Base-by-base conservation (phyloP, 53 echinoderm and acorn worm genomes). In the Actinopyga echinites region DNA sequence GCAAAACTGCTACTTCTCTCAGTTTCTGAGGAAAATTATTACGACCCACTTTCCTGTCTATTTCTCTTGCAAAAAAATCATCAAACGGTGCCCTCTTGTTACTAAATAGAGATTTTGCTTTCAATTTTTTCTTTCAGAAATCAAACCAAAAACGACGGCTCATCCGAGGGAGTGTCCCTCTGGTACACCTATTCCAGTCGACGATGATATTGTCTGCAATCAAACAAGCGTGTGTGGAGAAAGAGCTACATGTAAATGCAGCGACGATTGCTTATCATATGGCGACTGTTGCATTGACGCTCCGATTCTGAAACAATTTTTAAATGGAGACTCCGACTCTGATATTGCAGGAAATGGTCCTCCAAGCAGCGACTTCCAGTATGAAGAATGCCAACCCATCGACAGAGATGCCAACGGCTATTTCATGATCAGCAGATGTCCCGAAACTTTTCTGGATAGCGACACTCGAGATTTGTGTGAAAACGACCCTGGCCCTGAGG, bases 381-480 rank as follows among this genome's bases (percentile, higher is more conserved):
- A 22, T 25, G 52, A 29, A 25, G 55, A 29, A 20, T 61, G 81
- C 37, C 61, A 62, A 8, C 34, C 81, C 35, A 37, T 1, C 12
- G 40, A 19, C 40, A 15, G 8, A 13, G 21, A 55, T 2, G 8
- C 31, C 9, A 77, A 32, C 56, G 77, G 77, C n/a, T 73, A 80
- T 34, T 62, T 82, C n/a, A 42, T 87, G 26, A 73, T 87, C 37
- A 71, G 81, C 2, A 57, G 43, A n/a, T 87, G 87, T 49, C 82
- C 87, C 13, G 80, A 36, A 4, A 4, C 33, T 43, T 80, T 81
- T 30, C 43, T 24, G 21, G 45, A 57, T 17, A 38, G 22, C n/a
- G 9, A 7, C 30, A 10, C 38, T 30, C 69, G 81, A 23, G 22
- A 10, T 12, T 30, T 32, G 25, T 86, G 87, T 56, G 87, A 86